Percentiles rank a stretch among this genome's conserved stretches.
Evolutionary conservation across 2,797 vertebrate species (phyloP).

Genomic region (Ctenosaura bakeri): DNA sequence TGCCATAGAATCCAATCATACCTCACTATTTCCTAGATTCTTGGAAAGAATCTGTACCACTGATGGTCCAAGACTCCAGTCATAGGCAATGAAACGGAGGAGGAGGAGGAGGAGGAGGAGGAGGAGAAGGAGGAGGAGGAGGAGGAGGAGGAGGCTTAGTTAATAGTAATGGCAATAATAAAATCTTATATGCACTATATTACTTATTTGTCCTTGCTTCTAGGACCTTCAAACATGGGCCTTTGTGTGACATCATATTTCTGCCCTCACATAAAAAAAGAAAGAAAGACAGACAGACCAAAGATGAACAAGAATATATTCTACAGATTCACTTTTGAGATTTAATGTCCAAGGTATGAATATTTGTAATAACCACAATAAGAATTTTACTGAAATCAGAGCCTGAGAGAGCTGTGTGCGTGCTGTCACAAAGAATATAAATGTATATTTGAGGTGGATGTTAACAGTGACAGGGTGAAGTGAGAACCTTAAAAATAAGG

Average conservation of each 20-base stretch:
- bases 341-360: slow-evolving; percentile 20
- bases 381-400: slow-evolving; percentile 46
- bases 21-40: too few relatives aligned
- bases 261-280: slow-evolving; percentile 19
- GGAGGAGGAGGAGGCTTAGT: too few relatives aligned
- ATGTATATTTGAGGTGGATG: background rate
- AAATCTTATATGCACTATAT: too few relatives aligned
- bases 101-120: too few relatives aligned
- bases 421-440: slow-evolving; percentile 14
- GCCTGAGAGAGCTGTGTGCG: background rate
- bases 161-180: too few relatives aligned
- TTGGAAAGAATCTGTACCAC: too few relatives aligned
- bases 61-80: too few relatives aligned
- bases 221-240: background rate
- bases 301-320: slow-evolving; percentile 5
- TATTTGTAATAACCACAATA: slow-evolving; percentile 11
- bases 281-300: too few relatives aligned
- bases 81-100: too few relatives aligned
- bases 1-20: too few relatives aligned
- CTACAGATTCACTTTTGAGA: slow-evolving; percentile 23
- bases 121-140: too few relatives aligned
- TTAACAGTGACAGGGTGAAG: background rate
- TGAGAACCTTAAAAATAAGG: background rate
- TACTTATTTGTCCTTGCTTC: too few relatives aligned
- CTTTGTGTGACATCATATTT: background rate